Percentiles rank a stretch among this genome's conserved stretches.
These are phyloP conservation scores for Apamea crenata DNA, from an alignment of 2,888 invertebrate genomes.

Conservation along the genomic window DNA sequence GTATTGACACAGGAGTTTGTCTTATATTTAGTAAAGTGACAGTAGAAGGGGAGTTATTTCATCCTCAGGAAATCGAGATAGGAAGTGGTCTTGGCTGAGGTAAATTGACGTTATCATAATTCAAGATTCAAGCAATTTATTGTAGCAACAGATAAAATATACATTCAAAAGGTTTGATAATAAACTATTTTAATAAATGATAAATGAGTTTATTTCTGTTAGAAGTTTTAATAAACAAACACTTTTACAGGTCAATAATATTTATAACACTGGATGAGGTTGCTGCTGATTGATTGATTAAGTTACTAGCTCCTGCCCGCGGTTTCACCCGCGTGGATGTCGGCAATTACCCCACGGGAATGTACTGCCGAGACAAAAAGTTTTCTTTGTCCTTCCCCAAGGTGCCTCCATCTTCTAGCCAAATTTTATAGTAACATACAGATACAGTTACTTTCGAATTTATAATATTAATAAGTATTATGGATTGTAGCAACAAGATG, in stretches of 20 bases:
- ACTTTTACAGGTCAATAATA: not conserved
- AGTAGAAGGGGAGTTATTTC: not conserved
- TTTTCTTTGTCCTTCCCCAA: not conserved
- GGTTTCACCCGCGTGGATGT: not conserved
- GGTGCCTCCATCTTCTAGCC: no score
- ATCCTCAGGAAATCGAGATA: constrained; percentile 21
- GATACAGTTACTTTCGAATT: not conserved
- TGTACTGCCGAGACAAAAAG: not conserved
- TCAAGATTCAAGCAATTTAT: constrained; percentile 17
- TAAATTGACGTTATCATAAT: constrained; percentile 13
- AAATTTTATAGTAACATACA: not conserved
- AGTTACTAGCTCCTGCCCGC: not conserved
- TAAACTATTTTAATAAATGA: not conserved
- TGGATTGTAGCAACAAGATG: not conserved
- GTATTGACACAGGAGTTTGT: constrained; percentile 5
- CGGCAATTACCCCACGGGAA: no score
- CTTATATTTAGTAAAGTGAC: not conserved
- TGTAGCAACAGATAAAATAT: not conserved
- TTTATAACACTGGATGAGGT: not conserved
- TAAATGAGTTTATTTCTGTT: not conserved
- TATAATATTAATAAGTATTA: not conserved
- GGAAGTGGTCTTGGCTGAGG: not conserved
- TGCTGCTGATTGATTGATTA: not conserved
- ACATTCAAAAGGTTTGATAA: not conserved
- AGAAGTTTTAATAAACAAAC: not conserved